Conservation (phyloP, 2,888 invertebrate genomes). For the Scaptomyza reducta region DNA sequence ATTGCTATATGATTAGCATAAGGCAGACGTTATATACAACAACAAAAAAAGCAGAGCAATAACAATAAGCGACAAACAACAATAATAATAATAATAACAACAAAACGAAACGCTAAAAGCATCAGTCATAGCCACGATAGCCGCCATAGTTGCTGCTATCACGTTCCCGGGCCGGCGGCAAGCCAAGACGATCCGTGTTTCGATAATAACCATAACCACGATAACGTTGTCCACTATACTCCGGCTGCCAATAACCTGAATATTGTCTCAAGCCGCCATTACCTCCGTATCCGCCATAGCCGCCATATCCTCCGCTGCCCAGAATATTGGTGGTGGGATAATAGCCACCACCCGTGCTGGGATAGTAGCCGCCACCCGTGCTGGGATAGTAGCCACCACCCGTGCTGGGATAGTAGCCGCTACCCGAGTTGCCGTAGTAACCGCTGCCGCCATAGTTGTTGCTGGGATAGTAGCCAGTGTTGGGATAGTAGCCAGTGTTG, state of each 20-base stretch:
- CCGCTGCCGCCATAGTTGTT: constrained; percentile 34
- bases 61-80: constrained; percentile 26
- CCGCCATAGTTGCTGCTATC: constrained; percentile 44
- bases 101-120: constrained; percentile 22
- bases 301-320: constrained; percentile 77
- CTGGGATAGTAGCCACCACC: constrained; percentile 43
- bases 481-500: constrained; percentile 49
- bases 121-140: constrained; percentile 76
- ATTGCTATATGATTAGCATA: constrained; percentile 43
- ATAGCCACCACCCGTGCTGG: constrained; percentile 43
- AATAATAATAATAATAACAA: constrained; percentile 16
- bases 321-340: constrained; percentile 82
- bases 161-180: constrained; percentile 57
- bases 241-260: constrained; percentile 86
- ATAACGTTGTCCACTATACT: constrained; percentile 86
- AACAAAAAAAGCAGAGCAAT: constrained; percentile 42
- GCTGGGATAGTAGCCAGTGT: constrained; percentile 40
- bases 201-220: constrained; percentile 87
- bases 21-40: constrained; percentile 41
- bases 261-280: constrained; percentile 87
- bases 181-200: constrained; percentile 81
- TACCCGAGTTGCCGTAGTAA: constrained; percentile 37
- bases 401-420: constrained; percentile 41
- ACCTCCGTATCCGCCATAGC: constrained; percentile 87
- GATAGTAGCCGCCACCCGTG: constrained; percentile 33